These are phyloP conservation scores for Tachuris rubrigastra DNA, from an alignment of 2,113 vertebrate genomes.

Conservation along the genomic window DNA sequence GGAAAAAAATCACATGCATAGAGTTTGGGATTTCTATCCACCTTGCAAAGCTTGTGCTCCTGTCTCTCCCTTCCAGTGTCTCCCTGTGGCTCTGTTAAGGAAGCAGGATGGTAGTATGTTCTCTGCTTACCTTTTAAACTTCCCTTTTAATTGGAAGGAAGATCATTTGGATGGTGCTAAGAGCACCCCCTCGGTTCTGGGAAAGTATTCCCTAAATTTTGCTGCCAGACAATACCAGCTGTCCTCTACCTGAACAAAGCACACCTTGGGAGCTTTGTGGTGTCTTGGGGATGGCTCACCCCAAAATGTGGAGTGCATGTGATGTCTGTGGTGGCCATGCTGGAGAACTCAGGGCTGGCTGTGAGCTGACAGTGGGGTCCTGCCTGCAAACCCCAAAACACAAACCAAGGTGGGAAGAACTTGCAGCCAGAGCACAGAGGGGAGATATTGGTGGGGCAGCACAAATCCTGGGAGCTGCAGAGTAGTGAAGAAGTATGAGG, in stretches of 20 bases:
- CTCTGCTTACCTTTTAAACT: neutral
- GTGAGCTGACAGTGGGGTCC: neutral
- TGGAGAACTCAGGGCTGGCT: neutral
- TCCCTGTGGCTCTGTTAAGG: neutral
- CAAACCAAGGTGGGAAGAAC: neutral
- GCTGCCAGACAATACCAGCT: neutral
- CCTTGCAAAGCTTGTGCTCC: neutral
- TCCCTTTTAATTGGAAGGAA: neutral
- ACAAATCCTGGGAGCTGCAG: neutral
- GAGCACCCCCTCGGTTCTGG: neutral
- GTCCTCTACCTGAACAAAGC: neutral
- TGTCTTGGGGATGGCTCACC: neutral
- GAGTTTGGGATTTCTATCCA: neutral
- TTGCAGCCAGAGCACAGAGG: no score
- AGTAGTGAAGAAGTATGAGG: neutral
- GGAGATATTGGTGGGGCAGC: neutral
- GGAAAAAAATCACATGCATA: neutral
- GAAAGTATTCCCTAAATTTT: neutral
- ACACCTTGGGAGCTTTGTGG: neutral
- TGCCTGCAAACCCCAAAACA: neutral
- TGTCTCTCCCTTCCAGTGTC: neutral
- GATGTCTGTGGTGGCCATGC: neutral
- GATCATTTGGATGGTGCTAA: neutral
- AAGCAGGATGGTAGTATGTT: neutral
- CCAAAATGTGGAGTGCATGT: fast-evolving